Percentiles rank a stretch among this genome's conserved stretches.
Conservation (phyloP, 2,113 vertebrate species). For the Verasper variegatus region DNA sequence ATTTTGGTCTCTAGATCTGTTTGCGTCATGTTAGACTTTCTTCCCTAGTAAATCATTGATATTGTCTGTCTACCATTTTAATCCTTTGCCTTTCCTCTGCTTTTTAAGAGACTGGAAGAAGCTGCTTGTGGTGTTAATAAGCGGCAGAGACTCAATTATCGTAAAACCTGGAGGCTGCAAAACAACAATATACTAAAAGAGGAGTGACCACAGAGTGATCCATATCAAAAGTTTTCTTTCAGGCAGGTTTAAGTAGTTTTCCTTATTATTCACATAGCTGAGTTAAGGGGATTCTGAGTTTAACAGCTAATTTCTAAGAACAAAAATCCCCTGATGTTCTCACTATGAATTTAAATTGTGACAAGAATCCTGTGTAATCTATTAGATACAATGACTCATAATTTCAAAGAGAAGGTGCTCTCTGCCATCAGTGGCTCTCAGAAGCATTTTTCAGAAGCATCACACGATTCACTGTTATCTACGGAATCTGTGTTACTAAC, state of each 20-base stretch:
- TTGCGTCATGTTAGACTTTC: background rate
- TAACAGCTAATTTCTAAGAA: background rate
- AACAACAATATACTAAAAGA: background rate
- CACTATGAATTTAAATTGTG: background rate
- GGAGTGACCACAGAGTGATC: background rate
- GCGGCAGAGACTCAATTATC: background rate
- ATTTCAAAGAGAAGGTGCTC: constrained; percentile 34
- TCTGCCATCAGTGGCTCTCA: constrained; percentile 21
- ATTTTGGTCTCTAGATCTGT: no score
- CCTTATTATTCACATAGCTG: background rate
- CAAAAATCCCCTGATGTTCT: constrained; percentile 1
- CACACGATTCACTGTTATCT: constrained; percentile 36
- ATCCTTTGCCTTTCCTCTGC: background rate
- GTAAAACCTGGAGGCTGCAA: background rate
- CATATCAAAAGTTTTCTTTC: background rate
- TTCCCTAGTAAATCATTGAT: no score
- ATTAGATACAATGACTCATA: constrained; percentile 12
- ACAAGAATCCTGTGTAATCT: constrained; percentile 26
- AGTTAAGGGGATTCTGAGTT: background rate
- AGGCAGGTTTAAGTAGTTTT: background rate
- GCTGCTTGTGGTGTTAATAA: background rate
- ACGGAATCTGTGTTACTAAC: constrained; percentile 14
- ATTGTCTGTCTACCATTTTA: background rate
- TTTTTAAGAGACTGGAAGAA: background rate
- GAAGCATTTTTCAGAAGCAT: constrained; percentile 22